Evolutionary conservation across 1,140 invertebrate genomes (phyloP), one percentile per base, ranked within the genome.

Genomic region (Neocloeon triangulifer): DNA sequence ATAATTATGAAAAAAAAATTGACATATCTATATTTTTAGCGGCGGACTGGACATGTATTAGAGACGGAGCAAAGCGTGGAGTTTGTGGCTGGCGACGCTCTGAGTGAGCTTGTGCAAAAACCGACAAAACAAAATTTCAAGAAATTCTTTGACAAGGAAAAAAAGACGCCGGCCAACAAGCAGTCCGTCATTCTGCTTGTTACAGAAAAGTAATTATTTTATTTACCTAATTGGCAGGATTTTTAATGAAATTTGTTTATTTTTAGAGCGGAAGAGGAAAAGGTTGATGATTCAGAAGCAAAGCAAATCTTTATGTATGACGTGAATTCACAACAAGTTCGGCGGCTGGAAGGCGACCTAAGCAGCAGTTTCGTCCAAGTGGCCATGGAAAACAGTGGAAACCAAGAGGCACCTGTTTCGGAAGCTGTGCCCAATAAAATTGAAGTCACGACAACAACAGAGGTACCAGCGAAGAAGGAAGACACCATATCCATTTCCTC

Each of bases 281-380:
- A 27, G 5, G 55, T 61, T 21, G 46, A 51, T 21, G 39, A 43
- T 25, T 39, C 58, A 14, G 57, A 58, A 9, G 64, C 68, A 25
- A 70, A 72, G 47, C 76, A 81, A 55, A 81, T 82, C 37, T 82
- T 67, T 50, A 81, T 82, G 77, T 81, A 78, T 46, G 77, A 82
- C 43, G 64, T 78, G 7, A 49, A 56, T 25, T 68, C 67, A 0
- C 49, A 67, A 39, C 61, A 52, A 33, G 66, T 69, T 18, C 79
- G 61, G 53, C 75, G 66, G 50, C 51, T 71, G 10, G 62, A 60
- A 23, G 73, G 73, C 2, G 73, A 76, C 42, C 53, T 84, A 14
- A 79, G 75, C 1, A 64, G 71, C 26, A 70, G 76, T 23, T 81
- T 80, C 42, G 75, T 80, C 5, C 72, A 78, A 47, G 77, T 78